These are phyloP conservation scores for Steinernema khuongi DNA, from an alignment of 1,140 invertebrate genomes.

Conservation along the genomic window DNA sequence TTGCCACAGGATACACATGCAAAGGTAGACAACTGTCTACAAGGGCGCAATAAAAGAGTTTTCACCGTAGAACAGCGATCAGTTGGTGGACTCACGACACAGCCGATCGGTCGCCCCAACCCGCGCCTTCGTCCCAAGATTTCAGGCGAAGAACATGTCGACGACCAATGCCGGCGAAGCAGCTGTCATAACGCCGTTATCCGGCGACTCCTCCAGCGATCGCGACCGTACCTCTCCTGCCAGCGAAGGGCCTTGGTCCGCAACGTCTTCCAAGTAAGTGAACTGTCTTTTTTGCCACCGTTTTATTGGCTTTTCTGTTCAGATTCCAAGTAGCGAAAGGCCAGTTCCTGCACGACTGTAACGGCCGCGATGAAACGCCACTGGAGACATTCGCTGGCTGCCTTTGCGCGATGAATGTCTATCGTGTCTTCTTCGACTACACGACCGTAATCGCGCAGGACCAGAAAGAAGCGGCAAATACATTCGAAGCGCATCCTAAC, in stretches of 20 bases:
- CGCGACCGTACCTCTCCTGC: not conserved
- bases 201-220: not conserved
- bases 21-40: no score
- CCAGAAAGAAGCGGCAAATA: conserved; percentile 29
- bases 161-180: conserved; percentile 7
- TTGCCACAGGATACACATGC: no score
- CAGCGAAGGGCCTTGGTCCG: not conserved
- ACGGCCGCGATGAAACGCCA: not conserved
- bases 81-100: not conserved
- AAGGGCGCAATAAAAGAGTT: no score
- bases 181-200: not conserved
- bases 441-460: conserved; percentile 32
- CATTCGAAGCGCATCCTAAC: conserved; percentile 31
- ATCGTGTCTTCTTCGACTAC: conserved; percentile 42
- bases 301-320: not conserved
- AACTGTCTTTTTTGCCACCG: not conserved
- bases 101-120: not conserved
- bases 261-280: not conserved
- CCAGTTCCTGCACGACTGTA: conserved; percentile 30
- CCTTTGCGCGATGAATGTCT: conserved; percentile 36
- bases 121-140: not conserved
- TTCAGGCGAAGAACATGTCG: not conserved
- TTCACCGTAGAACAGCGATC: not conserved
- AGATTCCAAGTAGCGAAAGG: conserved; percentile 20
- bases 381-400: conserved; percentile 13